A percentile compares a stretch with the other conserved stretches of the same genome.
phyloP scores from a whole-genome alignment of 2,888 invertebrate genomes.

The Drosophila percnosoma region DNA sequence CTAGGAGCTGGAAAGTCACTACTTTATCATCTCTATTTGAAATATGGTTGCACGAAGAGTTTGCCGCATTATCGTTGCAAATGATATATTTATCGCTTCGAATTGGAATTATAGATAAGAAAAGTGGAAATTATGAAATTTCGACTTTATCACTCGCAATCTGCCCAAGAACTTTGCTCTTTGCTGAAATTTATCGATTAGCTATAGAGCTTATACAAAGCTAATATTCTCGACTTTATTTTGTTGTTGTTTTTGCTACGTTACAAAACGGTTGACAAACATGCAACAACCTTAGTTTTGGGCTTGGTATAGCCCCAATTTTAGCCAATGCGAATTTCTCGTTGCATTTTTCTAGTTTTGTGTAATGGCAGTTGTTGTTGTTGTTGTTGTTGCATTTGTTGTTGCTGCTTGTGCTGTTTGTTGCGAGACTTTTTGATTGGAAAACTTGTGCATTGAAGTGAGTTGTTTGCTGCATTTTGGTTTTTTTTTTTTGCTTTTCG shows the following conservation, averaged over 20 bases:
- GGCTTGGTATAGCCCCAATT: constrained; percentile 18
- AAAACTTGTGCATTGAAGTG: constrained; percentile 46
- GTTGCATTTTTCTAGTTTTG: constrained; percentile 32
- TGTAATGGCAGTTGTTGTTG: constrained; percentile 24
- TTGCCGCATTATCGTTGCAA: neutral
- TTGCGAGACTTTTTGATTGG: constrained; percentile 55
- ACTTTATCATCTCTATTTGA: neutral
- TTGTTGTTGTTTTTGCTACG: neutral
- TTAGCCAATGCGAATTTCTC: constrained; percentile 42
- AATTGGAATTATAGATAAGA: neutral
- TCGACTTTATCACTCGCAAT: neutral
- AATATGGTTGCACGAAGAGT: neutral
- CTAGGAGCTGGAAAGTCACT: no score
- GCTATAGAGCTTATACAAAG: neutral
- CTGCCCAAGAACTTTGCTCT: neutral
- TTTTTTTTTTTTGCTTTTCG: neutral
- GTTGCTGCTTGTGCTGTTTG: constrained; percentile 27
- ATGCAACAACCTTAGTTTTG: constrained; percentile 7
- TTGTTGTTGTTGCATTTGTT: constrained; percentile 24
- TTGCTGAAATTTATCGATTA: neutral
- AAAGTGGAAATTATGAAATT: neutral
- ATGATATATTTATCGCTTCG: neutral
- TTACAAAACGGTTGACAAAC: constrained; percentile 11
- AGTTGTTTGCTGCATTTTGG: constrained; percentile 18
- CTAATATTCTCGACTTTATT: neutral